phyloP scores from a whole-genome alignment of 2,888 invertebrate genomes.

The Sphaeridia pumilis region DNA sequence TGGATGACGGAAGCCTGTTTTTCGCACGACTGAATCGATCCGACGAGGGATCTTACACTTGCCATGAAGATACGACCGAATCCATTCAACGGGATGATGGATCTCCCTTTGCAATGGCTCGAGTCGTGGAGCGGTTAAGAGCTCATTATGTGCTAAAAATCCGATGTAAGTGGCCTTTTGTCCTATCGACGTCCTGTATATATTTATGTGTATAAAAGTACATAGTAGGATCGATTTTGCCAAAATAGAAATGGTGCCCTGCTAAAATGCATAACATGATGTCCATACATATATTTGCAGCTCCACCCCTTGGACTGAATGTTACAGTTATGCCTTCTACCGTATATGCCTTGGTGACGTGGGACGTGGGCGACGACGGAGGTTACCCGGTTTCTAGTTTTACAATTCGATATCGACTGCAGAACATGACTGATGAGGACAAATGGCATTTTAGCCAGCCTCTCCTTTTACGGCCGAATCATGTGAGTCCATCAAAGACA shows the following conservation, averaged over 20 bases:
- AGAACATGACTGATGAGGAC: constrained; percentile 33
- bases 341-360: constrained; percentile 61
- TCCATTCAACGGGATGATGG: background rate
- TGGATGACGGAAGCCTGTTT: constrained; percentile 48
- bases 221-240: background rate
- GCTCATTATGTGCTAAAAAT: constrained; percentile 29
- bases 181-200: background rate
- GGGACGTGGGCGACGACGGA: constrained; percentile 58
- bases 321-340: constrained; percentile 66
- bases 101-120: constrained; percentile 6
- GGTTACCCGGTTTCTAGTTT: constrained; percentile 77
- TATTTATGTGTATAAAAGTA: too few relatives aligned
- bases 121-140: constrained; percentile 15
- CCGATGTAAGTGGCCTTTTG: constrained; percentile 33
- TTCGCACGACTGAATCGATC: constrained; percentile 50
- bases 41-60: constrained; percentile 55
- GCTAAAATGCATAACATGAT: too few relatives aligned
- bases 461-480: constrained; percentile 70
- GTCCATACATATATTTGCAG: constrained; percentile 47
- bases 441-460: constrained; percentile 67
- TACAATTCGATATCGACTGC: constrained; percentile 65
- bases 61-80: constrained; percentile 43
- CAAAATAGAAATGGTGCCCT: too few relatives aligned
- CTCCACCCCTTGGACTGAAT: constrained; percentile 59
- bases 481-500: constrained; percentile 47